These are phyloP conservation scores for Tolmerus cingulatus DNA, from an alignment of 2,888 invertebrate species.

Conservation along the genomic window DNA sequence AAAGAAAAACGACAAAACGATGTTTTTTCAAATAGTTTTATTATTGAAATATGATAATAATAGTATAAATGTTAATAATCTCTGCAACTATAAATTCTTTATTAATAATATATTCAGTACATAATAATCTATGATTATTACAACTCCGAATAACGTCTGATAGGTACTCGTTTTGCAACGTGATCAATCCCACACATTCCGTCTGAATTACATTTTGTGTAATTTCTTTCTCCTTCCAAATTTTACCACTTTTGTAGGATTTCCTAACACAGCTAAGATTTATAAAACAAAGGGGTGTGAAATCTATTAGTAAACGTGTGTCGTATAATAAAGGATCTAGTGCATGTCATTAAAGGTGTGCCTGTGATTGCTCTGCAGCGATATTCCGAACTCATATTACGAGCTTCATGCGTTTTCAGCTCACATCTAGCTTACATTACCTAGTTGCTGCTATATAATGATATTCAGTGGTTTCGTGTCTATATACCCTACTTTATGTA, in stretches of 20 bases:
- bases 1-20: background rate
- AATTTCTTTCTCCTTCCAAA: background rate
- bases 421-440: background rate
- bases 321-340: conserved; percentile 11
- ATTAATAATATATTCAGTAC: conserved; percentile 32
- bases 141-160: background rate
- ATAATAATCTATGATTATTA: conserved; percentile 23
- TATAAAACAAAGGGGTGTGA: background rate
- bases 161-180: background rate
- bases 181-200: background rate
- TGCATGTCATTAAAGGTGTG: conserved; percentile 19
- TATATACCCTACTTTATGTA: background rate
- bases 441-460: background rate
- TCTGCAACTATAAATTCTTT: conserved; percentile 33
- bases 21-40: conserved; percentile 34
- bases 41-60: conserved; percentile 35
- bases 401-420: background rate
- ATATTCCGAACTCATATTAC: background rate
- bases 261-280: background rate
- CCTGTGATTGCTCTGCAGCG: conserved; percentile 2
- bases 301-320: conserved; percentile 24
- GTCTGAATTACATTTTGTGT: background rate
- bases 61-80: conserved; percentile 34
- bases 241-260: background rate
- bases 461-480: background rate